Conservation (phyloP, 2,888 invertebrate genomes). For the Neuroscelio doddi region DNA sequence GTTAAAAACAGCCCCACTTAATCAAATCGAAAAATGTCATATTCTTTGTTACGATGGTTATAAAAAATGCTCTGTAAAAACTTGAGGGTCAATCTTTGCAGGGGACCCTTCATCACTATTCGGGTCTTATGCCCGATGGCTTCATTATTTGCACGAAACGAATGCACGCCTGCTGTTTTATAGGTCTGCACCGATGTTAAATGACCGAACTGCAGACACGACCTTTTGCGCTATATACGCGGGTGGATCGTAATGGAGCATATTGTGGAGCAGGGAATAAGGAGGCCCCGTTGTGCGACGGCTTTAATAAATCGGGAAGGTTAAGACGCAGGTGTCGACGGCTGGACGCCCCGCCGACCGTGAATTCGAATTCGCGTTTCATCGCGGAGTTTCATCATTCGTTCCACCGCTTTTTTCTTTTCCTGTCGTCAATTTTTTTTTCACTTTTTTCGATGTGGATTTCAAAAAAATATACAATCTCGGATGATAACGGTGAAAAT, state of each 20-base stretch:
- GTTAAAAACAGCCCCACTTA: no score
- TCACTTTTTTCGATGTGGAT: not conserved
- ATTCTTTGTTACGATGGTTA: not conserved
- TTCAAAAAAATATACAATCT: not conserved
- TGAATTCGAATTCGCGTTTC: slow-evolving; percentile 57
- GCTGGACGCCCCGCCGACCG: slow-evolving; percentile 56
- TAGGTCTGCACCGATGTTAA: slow-evolving; percentile 55
- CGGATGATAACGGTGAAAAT: no score
- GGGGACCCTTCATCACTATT: slow-evolving; percentile 29
- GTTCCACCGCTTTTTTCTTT: slow-evolving; percentile 49
- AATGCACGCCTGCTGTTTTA: slow-evolving; percentile 61
- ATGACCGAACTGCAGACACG: slow-evolving; percentile 41
- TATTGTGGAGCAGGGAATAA: slow-evolving; percentile 41
- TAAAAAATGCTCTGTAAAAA: slow-evolving; percentile 2
- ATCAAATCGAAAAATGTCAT: not conserved
- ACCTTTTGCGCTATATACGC: slow-evolving; percentile 48
- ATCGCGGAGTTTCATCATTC: slow-evolving; percentile 56
- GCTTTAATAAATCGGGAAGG: slow-evolving; percentile 57
- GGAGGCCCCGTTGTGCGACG: slow-evolving; percentile 50
- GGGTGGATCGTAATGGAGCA: slow-evolving; percentile 50
- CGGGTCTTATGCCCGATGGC: slow-evolving; percentile 50
- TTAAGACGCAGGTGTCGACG: slow-evolving; percentile 51
- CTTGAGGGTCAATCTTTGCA: slow-evolving; percentile 19
- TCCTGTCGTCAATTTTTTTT: slow-evolving; percentile 17
- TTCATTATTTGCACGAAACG: slow-evolving; percentile 61